Evolutionary conservation across 2,113 vertebrate species (phyloP), one percentile per base, ranked within the genome.

Genomic region (Motacilla tschutschensis): DNA sequence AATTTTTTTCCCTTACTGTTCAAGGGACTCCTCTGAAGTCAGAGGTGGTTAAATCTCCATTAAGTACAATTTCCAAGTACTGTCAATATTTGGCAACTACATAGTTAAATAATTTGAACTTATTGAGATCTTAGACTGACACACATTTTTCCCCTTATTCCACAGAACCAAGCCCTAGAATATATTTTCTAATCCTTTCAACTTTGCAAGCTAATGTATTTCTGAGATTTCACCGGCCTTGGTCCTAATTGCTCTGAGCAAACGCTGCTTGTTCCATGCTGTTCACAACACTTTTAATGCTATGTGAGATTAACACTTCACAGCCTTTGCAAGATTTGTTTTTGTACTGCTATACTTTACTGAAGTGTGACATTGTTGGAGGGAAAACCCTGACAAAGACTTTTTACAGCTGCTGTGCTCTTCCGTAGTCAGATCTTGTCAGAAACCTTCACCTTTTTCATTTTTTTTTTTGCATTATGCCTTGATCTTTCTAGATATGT

Each of bases 301-400:
- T 75, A n/a, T 46, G 25, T 74, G 77, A 93, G 79, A 79, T 85
- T 85, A 93, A 53, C 62, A 79, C 60, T 87, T 79, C 47, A 31
- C 77, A 87, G 70, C 57, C 53, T 85, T 85, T 83, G 33, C 13
- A 85, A 74, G 29, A 7, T 88, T 72, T 83, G 21, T 11, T 85
- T 89, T 85, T 86, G 36, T 75, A 86, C 87, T 66, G 92, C 38
- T 55, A 20, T 43, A 29, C 20, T 63, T 85, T 91, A 62, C 43
- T 84, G 24, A 88, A 86, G 59, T 55, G 53, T 43, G 62, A 79
- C 47, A 38, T 17, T 73, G 26, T 73, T 90, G 76, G 77, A 85
- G 19, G 33, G 8, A 89, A 87, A 89, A 13, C 40, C 33, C 29
- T 43, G 55, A 71, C 33, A 91, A 60, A 66, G 82, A 15, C n/a